Evolutionary conservation across 2,888 invertebrate species (phyloP).

Genomic region (Dioctria rufipes): DNA sequence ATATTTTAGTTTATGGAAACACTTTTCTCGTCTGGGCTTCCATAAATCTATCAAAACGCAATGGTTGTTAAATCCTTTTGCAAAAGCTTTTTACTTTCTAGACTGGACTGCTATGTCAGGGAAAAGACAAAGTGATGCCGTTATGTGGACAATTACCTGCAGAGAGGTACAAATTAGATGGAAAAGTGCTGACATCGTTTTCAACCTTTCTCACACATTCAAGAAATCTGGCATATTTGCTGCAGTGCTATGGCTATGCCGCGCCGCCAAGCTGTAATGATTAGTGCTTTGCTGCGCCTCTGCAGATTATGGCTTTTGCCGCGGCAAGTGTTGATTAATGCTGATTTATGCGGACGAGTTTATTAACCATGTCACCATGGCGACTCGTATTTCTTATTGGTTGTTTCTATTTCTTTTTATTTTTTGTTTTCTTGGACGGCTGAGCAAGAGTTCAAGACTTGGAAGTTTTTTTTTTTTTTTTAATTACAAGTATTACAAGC

Average conservation of each 20-base stretch:
- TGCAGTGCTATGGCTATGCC: not conserved
- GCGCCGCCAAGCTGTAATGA: slow-evolving; percentile 16
- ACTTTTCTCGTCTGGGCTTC: no score
- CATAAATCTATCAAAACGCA: no score
- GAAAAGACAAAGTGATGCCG: not conserved
- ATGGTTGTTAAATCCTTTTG: no score
- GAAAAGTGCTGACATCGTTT: slow-evolving; percentile 26
- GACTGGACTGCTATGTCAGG: not conserved
- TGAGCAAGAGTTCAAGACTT: no score
- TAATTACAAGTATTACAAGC: no score
- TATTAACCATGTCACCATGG: slow-evolving; percentile 41
- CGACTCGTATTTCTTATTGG: slow-evolving; percentile 41
- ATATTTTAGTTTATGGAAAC: no score
- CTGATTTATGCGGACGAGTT: slow-evolving; percentile 47
- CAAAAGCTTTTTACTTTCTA: no score
- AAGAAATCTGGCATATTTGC: slow-evolving; percentile 1
- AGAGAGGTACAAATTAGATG: slow-evolving; percentile 7
- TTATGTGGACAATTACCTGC: not conserved
- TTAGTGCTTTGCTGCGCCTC: slow-evolving; percentile 37
- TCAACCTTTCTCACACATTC: slow-evolving; percentile 25
- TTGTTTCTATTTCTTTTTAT: not conserved
- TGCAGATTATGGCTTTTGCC: slow-evolving; percentile 18
- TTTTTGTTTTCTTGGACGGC: not conserved
- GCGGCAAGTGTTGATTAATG: slow-evolving; percentile 47
- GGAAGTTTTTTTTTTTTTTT: no score